These are phyloP conservation scores for Podarcis lilfordi DNA, from an alignment of 2,797 vertebrate species.

Conservation along the genomic window DNA sequence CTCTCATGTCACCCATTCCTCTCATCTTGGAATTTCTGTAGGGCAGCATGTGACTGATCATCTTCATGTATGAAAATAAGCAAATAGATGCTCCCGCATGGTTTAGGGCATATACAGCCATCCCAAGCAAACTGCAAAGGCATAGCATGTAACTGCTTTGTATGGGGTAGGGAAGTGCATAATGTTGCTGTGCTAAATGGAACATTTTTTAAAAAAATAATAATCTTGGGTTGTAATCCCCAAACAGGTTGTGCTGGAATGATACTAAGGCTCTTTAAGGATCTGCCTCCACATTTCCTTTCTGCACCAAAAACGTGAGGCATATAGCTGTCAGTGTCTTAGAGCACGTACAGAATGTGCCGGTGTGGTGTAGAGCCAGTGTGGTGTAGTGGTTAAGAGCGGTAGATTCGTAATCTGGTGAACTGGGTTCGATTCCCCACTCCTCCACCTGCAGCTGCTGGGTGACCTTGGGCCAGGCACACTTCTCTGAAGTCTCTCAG, in stretches of 20 bases:
- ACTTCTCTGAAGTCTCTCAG: too few species aligned
- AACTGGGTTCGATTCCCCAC: too few species aligned
- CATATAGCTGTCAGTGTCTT: neutral
- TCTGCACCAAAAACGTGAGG: neutral
- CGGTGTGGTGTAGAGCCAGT: too few species aligned
- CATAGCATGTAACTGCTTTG: neutral
- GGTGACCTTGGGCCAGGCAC: too few species aligned
- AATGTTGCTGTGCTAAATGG: neutral
- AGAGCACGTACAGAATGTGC: neutral
- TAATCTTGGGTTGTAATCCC: neutral
- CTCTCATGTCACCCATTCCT: slow-evolving; percentile 10
- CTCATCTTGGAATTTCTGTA: slow-evolving; percentile 21
- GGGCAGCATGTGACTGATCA: neutral
- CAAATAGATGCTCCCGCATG: neutral
- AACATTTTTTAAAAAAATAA: neutral
- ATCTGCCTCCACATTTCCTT: too few species aligned
- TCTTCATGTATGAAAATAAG: neutral
- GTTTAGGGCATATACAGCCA: neutral
- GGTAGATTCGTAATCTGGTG: too few species aligned
- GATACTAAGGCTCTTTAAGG: neutral
- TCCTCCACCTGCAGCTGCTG: too few species aligned
- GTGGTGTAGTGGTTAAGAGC: too few species aligned
- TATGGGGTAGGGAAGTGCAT: neutral
- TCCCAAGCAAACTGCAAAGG: neutral
- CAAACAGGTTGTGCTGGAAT: neutral